Percentiles rank a stretch among this genome's conserved stretches.
These are phyloP conservation scores for Apodemus speciosus DNA, from an alignment of 2,113 vertebrate species.

Conservation along the genomic window DNA sequence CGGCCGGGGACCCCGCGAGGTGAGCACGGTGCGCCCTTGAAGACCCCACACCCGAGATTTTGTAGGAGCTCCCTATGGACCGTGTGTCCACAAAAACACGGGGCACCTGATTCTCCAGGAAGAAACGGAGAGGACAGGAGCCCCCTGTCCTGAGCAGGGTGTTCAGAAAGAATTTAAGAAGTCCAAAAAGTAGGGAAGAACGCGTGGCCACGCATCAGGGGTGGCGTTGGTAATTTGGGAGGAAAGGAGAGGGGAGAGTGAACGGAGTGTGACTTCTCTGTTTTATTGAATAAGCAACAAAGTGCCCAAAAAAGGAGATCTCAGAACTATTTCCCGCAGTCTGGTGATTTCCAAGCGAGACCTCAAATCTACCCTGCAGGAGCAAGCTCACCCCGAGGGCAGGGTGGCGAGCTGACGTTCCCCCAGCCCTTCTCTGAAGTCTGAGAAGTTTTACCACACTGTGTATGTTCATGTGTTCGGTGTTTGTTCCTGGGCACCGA, in stretches of 20 bases:
- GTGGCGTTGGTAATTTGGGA: background rate
- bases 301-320: background rate
- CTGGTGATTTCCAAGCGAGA: background rate
- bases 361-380: background rate
- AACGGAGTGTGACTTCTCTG: background rate
- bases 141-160: background rate
- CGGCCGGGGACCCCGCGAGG: slow-evolving; percentile 42
- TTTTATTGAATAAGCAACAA: background rate
- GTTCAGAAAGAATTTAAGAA: background rate
- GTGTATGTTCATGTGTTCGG: too few relatives aligned
- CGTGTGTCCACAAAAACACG: too few relatives aligned
- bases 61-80: background rate
- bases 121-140: background rate
- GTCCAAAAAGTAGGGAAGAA: background rate
- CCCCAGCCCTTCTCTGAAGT: background rate
- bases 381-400: background rate
- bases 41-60: background rate
- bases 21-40: slow-evolving; percentile 56
- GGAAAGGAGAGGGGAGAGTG: background rate
- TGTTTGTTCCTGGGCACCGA: background rate
- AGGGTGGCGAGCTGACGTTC: background rate
- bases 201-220: background rate
- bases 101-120: background rate
- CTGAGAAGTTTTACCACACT: background rate
- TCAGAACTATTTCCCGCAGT: background rate